phyloP scores from a whole-genome alignment of 2,888 invertebrate genomes.

The Luperina testacea region DNA sequence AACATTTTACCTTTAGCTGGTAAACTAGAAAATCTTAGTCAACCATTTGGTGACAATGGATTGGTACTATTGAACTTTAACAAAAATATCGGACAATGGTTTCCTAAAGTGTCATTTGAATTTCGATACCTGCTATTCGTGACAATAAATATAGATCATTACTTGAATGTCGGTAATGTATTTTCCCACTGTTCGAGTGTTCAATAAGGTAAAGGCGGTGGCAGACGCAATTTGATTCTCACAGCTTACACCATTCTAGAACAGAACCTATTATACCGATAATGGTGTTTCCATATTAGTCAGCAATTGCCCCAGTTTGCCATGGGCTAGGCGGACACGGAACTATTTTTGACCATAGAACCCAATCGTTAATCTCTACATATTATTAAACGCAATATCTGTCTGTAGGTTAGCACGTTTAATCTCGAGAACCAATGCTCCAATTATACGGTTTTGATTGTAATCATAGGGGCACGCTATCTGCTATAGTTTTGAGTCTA shows the following conservation, averaged over 20 bases:
- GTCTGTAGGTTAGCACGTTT: slow-evolving; percentile 51
- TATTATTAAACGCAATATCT: slow-evolving; percentile 61
- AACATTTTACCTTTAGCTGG: background rate
- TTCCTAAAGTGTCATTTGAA: background rate
- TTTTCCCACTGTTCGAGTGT: slow-evolving; percentile 75
- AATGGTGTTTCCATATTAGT: slow-evolving; percentile 85
- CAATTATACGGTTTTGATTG: slow-evolving; percentile 48
- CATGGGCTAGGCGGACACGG: slow-evolving; percentile 81
- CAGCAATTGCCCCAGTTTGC: slow-evolving; percentile 80
- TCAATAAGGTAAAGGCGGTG: slow-evolving; percentile 76
- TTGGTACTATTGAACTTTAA: background rate
- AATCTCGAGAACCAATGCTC: slow-evolving; percentile 43
- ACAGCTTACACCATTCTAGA: slow-evolving; percentile 81
- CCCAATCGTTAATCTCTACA: slow-evolving; percentile 59
- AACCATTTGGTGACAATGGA: background rate
- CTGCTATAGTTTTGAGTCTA: slow-evolving; percentile 17
- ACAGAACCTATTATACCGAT: slow-evolving; percentile 70
- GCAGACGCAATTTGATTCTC: slow-evolving; percentile 76
- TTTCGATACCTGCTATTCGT: slow-evolving; percentile 4
- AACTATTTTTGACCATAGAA: slow-evolving; percentile 81
- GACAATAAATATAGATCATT: slow-evolving; percentile 32
- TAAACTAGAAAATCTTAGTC: background rate
- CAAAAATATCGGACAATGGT: background rate
- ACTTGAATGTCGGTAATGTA: slow-evolving; percentile 33
- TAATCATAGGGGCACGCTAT: slow-evolving; percentile 37